A percentile compares a stretch with the other conserved stretches of the same genome.
phyloP scores from a whole-genome alignment of 2,113 vertebrate species.

The Scytalopus superciliaris region DNA sequence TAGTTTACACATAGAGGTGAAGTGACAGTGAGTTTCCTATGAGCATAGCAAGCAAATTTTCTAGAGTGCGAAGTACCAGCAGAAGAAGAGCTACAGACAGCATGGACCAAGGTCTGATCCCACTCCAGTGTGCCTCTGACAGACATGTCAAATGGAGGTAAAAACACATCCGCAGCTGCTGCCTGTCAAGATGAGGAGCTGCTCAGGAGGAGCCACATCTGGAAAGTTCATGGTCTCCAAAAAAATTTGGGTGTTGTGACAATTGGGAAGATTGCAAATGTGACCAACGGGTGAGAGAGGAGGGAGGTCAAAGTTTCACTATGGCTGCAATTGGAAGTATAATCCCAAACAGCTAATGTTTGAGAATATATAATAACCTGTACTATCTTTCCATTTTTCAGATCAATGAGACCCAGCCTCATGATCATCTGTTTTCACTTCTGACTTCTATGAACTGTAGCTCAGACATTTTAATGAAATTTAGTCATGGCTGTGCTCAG shows the following conservation, averaged over 20 bases:
- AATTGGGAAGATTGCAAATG: neutral
- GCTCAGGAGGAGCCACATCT: neutral
- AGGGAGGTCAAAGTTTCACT: neutral
- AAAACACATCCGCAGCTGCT: neutral
- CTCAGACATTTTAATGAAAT: constrained; percentile 52
- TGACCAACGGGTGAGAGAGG: accelerated
- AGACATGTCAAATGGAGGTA: neutral
- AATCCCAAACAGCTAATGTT: neutral
- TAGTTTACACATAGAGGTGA: neutral
- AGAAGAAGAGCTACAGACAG: neutral
- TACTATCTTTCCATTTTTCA: constrained; percentile 13
- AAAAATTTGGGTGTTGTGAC: neutral
- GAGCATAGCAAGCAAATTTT: neutral
- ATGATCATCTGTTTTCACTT: constrained; percentile 47
- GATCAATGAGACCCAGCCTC: neutral
- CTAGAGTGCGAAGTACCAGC: neutral
- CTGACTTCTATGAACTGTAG: constrained; percentile 28
- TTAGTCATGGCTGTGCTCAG: constrained; percentile 33
- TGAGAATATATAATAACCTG: neutral
- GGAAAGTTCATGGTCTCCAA: neutral
- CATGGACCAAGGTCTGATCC: neutral
- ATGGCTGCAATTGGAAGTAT: neutral
- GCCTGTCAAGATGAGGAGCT: neutral
- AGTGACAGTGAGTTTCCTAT: neutral
- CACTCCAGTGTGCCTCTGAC: neutral